Base-by-base conservation (phyloP, 2,888 invertebrate genomes). In the Xestobium rufovillosum region DNA sequence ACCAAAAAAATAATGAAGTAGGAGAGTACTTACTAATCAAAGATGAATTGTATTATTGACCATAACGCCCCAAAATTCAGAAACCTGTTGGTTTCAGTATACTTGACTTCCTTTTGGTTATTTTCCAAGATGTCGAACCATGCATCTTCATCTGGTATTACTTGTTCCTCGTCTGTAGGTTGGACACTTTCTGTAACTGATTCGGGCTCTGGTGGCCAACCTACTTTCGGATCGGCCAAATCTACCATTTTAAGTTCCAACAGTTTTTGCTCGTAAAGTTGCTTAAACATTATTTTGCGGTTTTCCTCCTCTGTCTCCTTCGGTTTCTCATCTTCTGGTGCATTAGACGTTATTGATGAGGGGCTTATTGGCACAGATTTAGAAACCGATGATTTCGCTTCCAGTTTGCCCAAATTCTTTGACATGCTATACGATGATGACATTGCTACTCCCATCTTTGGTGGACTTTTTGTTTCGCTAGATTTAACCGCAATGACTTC, bases 31-130 rank as follows among this genome's bases (percentile, higher is more conserved):
- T 53, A 65, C 61, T 63, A 62, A 41, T 64, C 61, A 45, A 61
- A 58, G 23, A 63, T 50, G 38, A 63, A 59, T 41, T 66, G 54
- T 33, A 61, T 59, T 14, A 65, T 57, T 4, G 61, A 60, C 40
- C 59, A 46, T 10, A 63, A 38, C 1, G 57, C 52, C 13, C 59
- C 59, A 34, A 53, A 54, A 40, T 59, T 60, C 10, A 60, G 32
- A 33, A 59, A 56, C 14, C 51, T 44, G 14, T 45, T 45, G 33
- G 55, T 50, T 27, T 53, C 47, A 8, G 36, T 14, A n/a, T 44
- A 34, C 16, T 43, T 26, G 2, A 45, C 45, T 4, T 41, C 29
- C 9, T 51, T 31, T 14, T 52, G 39, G 11, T 46, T 31, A 9
- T 41, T 36, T 10, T 41, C 26, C 9, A 53, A 4, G 35, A 49